Evolutionary conservation across 1,140 invertebrate genomes (phyloP).

Genomic region (Streblospio benedicti): DNA sequence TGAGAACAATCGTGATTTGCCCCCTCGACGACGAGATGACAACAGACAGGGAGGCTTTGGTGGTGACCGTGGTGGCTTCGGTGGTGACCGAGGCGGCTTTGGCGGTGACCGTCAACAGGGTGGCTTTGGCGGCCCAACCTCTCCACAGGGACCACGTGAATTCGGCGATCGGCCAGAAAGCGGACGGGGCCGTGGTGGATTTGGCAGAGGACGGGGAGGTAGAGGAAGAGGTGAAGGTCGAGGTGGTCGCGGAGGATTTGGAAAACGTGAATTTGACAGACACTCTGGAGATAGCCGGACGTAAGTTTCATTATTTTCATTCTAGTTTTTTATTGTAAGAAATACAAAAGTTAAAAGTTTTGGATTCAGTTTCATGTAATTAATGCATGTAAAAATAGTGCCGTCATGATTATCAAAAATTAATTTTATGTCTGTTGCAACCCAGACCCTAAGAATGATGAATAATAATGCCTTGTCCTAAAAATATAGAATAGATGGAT

Average conservation of each 20-base stretch:
- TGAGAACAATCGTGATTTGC: too few species aligned
- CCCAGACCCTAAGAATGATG: too few species aligned
- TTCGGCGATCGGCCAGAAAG: slow-evolving; percentile 33
- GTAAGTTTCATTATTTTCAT: slow-evolving; percentile 54
- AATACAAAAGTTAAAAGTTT: neutral
- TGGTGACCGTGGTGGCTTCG: slow-evolving; percentile 25
- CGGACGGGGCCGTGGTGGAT: slow-evolving; percentile 32
- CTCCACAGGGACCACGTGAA: too few species aligned
- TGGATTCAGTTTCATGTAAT: neutral
- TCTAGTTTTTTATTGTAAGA: too few species aligned
- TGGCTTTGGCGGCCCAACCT: too few species aligned
- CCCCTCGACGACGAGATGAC: too few species aligned
- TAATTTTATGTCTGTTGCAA: too few species aligned
- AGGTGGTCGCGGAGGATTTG: slow-evolving; percentile 38
- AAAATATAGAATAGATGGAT: too few species aligned
- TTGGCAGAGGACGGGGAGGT: slow-evolving; percentile 43
- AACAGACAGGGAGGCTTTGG: too few species aligned
- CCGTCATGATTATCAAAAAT: slow-evolving; percentile 1
- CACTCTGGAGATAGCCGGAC: slow-evolving; percentile 90
- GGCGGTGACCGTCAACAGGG: slow-evolving; percentile 25
- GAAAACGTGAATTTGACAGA: slow-evolving; percentile 83
- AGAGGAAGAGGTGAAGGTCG: slow-evolving; percentile 42
- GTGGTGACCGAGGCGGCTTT: slow-evolving; percentile 29
- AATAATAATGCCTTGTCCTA: too few species aligned
- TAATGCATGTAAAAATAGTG: neutral